A percentile compares a stretch with the other conserved stretches of the same genome.
Evolutionary conservation across 2,888 invertebrate species (phyloP).

Genomic region (Epinotia brunnichana): DNA sequence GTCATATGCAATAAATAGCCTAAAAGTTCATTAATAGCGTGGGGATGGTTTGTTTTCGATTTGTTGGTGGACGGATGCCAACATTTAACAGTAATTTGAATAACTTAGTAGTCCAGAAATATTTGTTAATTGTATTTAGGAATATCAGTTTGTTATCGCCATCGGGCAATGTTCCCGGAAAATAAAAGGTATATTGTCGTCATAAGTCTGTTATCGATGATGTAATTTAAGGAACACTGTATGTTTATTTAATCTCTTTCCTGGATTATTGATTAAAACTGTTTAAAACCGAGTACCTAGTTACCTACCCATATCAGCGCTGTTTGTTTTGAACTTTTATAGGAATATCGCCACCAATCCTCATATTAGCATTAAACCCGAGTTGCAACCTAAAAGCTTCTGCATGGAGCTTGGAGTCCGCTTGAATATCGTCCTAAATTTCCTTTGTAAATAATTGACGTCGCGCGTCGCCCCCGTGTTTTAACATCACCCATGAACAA

Average conservation of each 20-base stretch:
- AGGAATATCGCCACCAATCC: neutral
- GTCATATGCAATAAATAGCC: constrained; percentile 25
- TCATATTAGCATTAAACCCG: neutral
- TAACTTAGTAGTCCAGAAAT: constrained; percentile 22
- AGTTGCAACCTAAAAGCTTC: too few species aligned
- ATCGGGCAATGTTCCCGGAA: constrained; percentile 63
- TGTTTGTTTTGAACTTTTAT: neutral
- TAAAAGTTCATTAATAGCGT: constrained; percentile 23
- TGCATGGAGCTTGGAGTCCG: neutral
- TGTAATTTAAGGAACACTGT: neutral
- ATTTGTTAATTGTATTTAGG: constrained; percentile 20
- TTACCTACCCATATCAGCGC: neutral
- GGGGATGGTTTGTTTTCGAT: constrained; percentile 13
- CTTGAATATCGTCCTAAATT: neutral
- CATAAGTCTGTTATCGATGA: neutral
- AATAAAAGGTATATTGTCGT: constrained; percentile 45
- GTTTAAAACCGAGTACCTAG: neutral
- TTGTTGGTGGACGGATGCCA: constrained; percentile 11
- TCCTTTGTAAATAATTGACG: too few species aligned
- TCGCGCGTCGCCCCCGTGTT: neutral
- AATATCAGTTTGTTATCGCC: constrained; percentile 40
- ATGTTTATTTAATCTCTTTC: neutral
- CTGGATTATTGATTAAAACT: neutral
- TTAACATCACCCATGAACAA: constrained; percentile 1
- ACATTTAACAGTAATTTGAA: neutral